Evolutionary conservation across 2,888 invertebrate genomes (phyloP).

Genomic region (Cerastoderma edule): DNA sequence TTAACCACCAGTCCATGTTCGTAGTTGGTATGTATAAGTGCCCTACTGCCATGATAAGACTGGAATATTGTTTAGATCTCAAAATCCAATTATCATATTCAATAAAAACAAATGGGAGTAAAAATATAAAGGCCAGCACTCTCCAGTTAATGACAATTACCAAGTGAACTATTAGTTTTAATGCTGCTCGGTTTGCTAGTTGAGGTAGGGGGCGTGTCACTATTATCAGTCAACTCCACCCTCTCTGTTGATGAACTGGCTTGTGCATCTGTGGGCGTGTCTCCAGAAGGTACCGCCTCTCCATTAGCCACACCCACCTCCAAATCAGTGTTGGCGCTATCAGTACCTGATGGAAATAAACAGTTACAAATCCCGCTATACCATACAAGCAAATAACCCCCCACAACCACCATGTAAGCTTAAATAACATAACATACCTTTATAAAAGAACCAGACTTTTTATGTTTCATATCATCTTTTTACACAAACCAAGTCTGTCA

Average conservation of each 20-base stretch:
- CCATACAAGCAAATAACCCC: slow-evolving; percentile 2
- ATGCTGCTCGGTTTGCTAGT: slow-evolving; percentile 38
- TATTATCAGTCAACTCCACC: slow-evolving; percentile 15
- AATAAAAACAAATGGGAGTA: too few relatives aligned
- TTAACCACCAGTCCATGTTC: too few relatives aligned
- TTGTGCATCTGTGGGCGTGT: slow-evolving; percentile 14
- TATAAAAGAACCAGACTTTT: too few relatives aligned
- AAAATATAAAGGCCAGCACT: too few relatives aligned
- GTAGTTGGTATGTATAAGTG: too few relatives aligned
- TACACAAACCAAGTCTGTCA: too few relatives aligned
- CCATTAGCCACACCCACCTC: background rate
- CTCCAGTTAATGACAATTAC: too few relatives aligned
- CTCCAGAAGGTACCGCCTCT: slow-evolving; percentile 19
- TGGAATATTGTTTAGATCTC: too few relatives aligned
- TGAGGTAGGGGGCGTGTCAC: slow-evolving; percentile 19
- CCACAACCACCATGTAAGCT: slow-evolving; percentile 21
- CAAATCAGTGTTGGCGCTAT: background rate
- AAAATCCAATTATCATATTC: too few relatives aligned
- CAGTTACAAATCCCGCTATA: background rate
- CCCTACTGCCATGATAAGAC: too few relatives aligned
- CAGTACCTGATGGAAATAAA: slow-evolving; percentile 2
- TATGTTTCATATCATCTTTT: too few relatives aligned
- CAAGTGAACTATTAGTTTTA: slow-evolving; percentile 50
- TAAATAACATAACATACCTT: too few relatives aligned
- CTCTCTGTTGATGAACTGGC: background rate